Evolutionary conservation across 2,888 invertebrate genomes (phyloP).

Genomic region (Trachelus troglodyta): DNA sequence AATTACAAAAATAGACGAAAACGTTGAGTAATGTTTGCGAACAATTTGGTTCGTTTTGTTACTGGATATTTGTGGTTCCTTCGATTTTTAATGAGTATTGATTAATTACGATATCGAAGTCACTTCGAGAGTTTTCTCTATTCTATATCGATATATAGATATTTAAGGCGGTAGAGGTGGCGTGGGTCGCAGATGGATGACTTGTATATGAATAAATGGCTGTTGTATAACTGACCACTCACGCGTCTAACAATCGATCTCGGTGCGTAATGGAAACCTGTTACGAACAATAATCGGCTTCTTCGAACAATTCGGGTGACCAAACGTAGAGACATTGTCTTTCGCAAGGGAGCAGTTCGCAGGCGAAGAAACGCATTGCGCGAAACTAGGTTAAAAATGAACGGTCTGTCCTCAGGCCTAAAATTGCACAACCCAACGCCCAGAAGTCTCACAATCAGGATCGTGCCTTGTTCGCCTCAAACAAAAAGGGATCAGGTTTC

Average conservation of each 20-base stretch:
- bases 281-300: not conserved
- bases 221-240: not conserved
- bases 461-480: not conserved
- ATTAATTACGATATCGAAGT: not conserved
- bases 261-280: not conserved
- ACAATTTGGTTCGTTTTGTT: not conserved
- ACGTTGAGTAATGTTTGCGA: not conserved
- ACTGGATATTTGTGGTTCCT: not conserved
- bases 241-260: not conserved
- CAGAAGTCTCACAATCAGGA: not conserved
- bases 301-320: not conserved
- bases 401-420: slow-evolving; percentile 26
- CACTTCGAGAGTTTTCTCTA: not conserved
- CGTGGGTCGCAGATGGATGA: not conserved
- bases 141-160: not conserved
- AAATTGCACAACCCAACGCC: slow-evolving; percentile 9
- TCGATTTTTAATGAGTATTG: not conserved
- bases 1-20: not conserved
- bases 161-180: not conserved
- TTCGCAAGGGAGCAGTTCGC: slow-evolving; percentile 20
- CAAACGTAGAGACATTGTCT: slow-evolving; percentile 15
- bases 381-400: slow-evolving; percentile 36
- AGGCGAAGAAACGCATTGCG: slow-evolving; percentile 19
- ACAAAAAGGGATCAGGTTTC: not conserved
- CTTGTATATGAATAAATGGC: not conserved